Percentiles rank a stretch among this genome's conserved stretches.
These are phyloP conservation scores for Trochalopteron elliotii DNA, from an alignment of 2,113 vertebrate genomes.

Conservation along the genomic window DNA sequence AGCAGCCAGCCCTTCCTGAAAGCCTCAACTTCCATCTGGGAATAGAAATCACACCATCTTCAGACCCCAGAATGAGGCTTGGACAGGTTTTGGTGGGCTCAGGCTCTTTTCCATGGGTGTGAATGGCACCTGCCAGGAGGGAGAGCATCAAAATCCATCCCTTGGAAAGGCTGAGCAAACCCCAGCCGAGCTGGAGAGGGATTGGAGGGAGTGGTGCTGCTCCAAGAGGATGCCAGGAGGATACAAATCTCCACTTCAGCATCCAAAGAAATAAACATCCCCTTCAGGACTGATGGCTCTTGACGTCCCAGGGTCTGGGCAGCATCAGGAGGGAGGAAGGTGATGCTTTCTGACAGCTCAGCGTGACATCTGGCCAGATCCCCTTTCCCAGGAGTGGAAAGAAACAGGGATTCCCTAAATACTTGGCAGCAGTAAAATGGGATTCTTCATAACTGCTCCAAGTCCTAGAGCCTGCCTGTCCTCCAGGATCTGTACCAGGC, in stretches of 20 bases:
- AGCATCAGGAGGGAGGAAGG: constrained; percentile 9
- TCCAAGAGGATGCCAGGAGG: not conserved
- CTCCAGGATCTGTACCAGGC: not conserved
- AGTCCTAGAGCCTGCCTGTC: not conserved
- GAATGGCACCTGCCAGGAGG: constrained; percentile 33
- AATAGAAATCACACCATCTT: not conserved
- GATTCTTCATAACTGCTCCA: not conserved
- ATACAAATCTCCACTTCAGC: not conserved
- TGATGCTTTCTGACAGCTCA: constrained; percentile 10
- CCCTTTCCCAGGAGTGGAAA: not conserved
- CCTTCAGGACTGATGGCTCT: not conserved
- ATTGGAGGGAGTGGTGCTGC: not conserved
- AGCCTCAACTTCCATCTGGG: not conserved
- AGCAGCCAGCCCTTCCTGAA: not conserved
- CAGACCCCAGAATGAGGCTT: not conserved
- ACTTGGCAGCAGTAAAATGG: not conserved
- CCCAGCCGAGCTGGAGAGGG: not conserved
- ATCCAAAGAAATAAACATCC: not conserved
- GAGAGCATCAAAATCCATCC: not conserved
- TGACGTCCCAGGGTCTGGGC: not conserved
- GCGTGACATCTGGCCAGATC: not conserved
- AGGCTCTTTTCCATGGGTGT: fast-evolving
- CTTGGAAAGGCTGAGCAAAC: not conserved
- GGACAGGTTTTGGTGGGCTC: not conserved
- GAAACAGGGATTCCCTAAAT: constrained; percentile 17